Evolutionary conservation across 2,888 invertebrate genomes (phyloP).

Genomic region (Hydrotaea diabolus): DNA sequence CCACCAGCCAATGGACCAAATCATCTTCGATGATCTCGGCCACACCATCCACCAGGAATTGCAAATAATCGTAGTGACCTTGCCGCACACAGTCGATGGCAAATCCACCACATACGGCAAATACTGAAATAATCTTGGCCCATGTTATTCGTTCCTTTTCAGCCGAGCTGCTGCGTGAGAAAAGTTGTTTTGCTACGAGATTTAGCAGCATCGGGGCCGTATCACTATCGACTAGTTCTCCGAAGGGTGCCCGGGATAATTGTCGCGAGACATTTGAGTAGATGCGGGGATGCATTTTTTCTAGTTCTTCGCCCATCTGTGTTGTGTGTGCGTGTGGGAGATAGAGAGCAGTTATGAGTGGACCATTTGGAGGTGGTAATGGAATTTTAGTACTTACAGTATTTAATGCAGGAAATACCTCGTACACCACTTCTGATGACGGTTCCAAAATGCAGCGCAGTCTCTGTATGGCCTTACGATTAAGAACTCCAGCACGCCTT

Average conservation of each 20-base stretch:
- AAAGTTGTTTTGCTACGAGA: conserved; percentile 87
- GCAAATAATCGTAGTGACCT: conserved; percentile 89
- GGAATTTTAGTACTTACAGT: conserved; percentile 81
- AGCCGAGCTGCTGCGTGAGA: conserved; percentile 82
- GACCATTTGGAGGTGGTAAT: not conserved
- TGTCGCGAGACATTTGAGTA: conserved; percentile 89
- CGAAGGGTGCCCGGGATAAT: conserved; percentile 84
- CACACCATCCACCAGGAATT: conserved; percentile 89
- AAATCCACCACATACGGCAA: conserved; percentile 90
- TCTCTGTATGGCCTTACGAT: conserved; percentile 87
- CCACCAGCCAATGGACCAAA: conserved; percentile 87
- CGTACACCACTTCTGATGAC: conserved; percentile 82
- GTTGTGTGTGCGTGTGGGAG: conserved; percentile 70
- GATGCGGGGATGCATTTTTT: conserved; percentile 89
- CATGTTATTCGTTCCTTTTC: conserved; percentile 83
- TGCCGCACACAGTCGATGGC: conserved; percentile 90
- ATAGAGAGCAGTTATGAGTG: not conserved
- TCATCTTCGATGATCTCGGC: conserved; percentile 87
- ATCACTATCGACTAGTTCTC: conserved; percentile 82
- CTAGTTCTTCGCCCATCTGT: conserved; percentile 86
- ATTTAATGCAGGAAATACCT: conserved; percentile 85
- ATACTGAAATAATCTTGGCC: conserved; percentile 90
- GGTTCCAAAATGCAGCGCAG: conserved; percentile 84
- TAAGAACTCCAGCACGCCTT: conserved; percentile 87
- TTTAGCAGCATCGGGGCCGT: conserved; percentile 83